A percentile compares a stretch with the other conserved stretches of the same genome.
These are phyloP conservation scores for Synanceia verrucosa DNA, from an alignment of 2,797 vertebrate genomes.

Conservation along the genomic window DNA sequence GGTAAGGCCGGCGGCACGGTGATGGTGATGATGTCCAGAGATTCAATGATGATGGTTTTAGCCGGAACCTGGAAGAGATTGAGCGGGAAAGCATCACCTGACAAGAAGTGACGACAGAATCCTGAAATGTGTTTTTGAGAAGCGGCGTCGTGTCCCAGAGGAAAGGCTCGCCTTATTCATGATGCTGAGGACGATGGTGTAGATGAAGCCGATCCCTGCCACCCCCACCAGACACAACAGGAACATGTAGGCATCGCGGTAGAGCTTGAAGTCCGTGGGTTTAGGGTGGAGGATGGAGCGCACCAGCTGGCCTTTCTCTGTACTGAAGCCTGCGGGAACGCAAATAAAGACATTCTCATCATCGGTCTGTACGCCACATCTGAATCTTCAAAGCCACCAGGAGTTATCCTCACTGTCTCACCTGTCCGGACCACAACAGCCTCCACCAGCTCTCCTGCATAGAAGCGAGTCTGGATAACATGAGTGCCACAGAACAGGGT, in stretches of 20 bases:
- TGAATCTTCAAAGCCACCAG: rapidly evolving
- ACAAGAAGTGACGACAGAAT: no score
- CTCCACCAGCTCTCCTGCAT: slow-evolving; percentile 92
- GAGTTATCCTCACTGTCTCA: slow-evolving; percentile 45
- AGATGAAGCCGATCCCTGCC: slow-evolving; percentile 92
- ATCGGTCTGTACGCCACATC: background rate
- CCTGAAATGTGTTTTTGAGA: no score
- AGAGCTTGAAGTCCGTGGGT: slow-evolving; percentile 96
- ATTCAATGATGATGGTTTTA: slow-evolving; percentile 88
- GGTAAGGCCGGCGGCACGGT: slow-evolving; percentile 95
- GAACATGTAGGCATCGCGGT: slow-evolving; percentile 95
- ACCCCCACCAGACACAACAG: slow-evolving; percentile 92
- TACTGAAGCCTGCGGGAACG: slow-evolving; percentile 87
- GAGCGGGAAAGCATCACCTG: background rate
- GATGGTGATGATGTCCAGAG: slow-evolving; percentile 97
- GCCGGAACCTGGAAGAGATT: slow-evolving; percentile 81
- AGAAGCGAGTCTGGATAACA: slow-evolving; percentile 96
- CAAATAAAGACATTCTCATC: background rate
- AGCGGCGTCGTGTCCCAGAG: background rate
- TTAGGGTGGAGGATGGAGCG: slow-evolving; percentile 96
- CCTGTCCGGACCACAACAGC: slow-evolving; percentile 95
- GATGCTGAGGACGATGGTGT: slow-evolving; percentile 90
- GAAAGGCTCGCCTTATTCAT: slow-evolving; percentile 69
- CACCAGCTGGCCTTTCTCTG: slow-evolving; percentile 95
- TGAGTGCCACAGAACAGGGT: slow-evolving; percentile 96